Base-by-base conservation (phyloP, 2,888 invertebrate genomes). In the Phasia obesa region DNA sequence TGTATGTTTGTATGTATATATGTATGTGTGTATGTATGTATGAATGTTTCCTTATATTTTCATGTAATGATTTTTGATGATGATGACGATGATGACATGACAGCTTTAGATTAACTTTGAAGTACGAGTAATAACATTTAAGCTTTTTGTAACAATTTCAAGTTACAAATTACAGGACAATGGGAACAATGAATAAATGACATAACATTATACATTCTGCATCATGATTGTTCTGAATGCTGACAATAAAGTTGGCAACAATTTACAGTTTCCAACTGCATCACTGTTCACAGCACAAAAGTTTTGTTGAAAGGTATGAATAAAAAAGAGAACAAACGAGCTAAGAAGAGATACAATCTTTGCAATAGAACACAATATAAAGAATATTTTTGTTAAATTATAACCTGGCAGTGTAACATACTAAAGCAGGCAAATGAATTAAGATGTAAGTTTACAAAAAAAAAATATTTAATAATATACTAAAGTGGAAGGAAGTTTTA, bases 81-180 rank as follows among this genome's bases (percentile, higher is more conserved):
- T 25, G 51, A 59, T 64, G 42, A 55, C 21, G 47, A 65, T 73
- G 79, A 71, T 70, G 78, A 79, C 74, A 79, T 75, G 75, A 74
- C 79, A 83, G 60, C 76, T 74, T 77, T 69, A 82, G 73, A 77
- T 77, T 77, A 82, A 82, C 69, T 77, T 69, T 69, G 62, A 77
- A 75, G 74, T 62, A 75, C 57, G 73, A 75, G 74, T 62, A 75
- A 49, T 70, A 77, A 62, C 81, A 67, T 77, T 76, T 70, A 75
- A 81, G 81, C 81, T 75, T 75, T 67, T 51, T 83, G 82, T 70
- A 49, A 81, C 60, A 83, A 35, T 75, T 77, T 74, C 64, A 79
- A 62, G 79, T 75, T 60, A 76, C 83, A 79, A 83, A 76, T 76
- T 83, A 79, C 75, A 75, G 74, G 79, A 79, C 70, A 79, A 79